Evolutionary conservation across 92 coral and sea anemone species (phyloP).

Genomic region (Phenganax stokvisi): DNA sequence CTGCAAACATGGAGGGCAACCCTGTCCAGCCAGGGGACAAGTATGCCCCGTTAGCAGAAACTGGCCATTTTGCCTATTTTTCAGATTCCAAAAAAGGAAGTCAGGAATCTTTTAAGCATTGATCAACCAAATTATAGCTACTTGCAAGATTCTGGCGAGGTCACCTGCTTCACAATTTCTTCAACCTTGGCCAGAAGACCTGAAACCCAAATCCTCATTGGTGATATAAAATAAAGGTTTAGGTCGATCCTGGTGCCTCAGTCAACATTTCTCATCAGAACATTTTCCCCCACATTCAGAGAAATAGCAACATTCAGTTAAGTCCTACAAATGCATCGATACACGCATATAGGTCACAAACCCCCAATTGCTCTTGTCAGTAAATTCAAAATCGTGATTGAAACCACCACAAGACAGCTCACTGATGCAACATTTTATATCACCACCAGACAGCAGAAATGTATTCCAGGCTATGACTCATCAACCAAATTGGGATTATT

Average conservation of each 20-base stretch:
- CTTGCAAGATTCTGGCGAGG: too few relatives aligned
- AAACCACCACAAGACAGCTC: conserved; percentile 29
- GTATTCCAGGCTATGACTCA: too few relatives aligned
- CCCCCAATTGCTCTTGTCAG: too few relatives aligned
- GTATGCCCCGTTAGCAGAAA: conserved; percentile 4
- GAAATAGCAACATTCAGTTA: too few relatives aligned
- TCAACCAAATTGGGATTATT: too few relatives aligned
- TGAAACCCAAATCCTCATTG: conserved; percentile 22
- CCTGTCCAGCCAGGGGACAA: conserved; percentile 34
- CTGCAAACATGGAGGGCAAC: not conserved
- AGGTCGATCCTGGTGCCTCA: conserved; percentile 48
- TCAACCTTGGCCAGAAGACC: conserved; percentile 12
- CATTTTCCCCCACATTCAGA: too few relatives aligned
- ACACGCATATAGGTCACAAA: too few relatives aligned
- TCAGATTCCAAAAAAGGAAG: not conserved
- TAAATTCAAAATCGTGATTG: conserved; percentile 23
- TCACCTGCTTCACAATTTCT: not conserved
- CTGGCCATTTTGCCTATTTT: not conserved
- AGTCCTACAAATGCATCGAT: too few relatives aligned
- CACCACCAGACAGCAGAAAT: too few relatives aligned
- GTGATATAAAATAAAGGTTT: conserved; percentile 14
- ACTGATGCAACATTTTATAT: conserved; percentile 5
- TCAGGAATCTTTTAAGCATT: not conserved
- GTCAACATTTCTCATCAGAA: conserved; percentile 25
- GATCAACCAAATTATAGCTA: not conserved